Percentiles rank a stretch among this genome's conserved stretches.
Evolutionary conservation across 2,797 vertebrate species (phyloP).

Genomic region (Melanotaenia trifasciata): DNA sequence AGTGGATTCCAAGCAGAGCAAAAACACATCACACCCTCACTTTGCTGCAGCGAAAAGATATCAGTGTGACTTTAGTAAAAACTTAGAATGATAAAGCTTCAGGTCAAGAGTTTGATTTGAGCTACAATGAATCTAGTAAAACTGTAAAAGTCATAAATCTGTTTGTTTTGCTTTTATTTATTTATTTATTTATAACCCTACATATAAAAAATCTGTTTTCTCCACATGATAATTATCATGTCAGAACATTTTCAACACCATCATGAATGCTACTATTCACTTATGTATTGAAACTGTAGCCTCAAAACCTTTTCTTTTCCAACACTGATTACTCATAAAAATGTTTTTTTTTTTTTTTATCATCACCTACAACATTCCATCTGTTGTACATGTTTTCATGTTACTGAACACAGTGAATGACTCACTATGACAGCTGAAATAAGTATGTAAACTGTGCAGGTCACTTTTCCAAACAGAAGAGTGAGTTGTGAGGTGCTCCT

Average conservation of each 20-base stretch:
- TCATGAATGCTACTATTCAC: not conserved
- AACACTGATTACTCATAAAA: not conserved
- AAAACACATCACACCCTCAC: constrained; percentile 54
- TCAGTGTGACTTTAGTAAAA: constrained; percentile 10
- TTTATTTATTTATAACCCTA: too few species aligned
- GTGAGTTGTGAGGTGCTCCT: too few species aligned
- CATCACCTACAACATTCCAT: not conserved
- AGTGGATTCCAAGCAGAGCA: constrained; percentile 40
- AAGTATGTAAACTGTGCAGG: not conserved
- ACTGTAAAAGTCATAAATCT: not conserved
- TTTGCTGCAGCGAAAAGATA: constrained; percentile 18
- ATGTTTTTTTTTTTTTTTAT: not conserved
- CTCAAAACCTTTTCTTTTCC: not conserved
- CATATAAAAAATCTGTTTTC: not conserved
- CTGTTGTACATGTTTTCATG: not conserved
- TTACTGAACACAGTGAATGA: not conserved
- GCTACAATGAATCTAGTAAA: not conserved
- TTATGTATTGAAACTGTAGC: not conserved
- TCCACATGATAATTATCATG: not conserved
- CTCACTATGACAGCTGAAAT: not conserved
- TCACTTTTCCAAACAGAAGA: not conserved
- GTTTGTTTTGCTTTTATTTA: too few species aligned
- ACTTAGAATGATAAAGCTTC: not conserved
- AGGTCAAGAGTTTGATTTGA: not conserved
- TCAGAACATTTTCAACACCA: not conserved